Base-by-base conservation (phyloP, 2,113 vertebrate genomes). In the Lucifuga dentata region DNA sequence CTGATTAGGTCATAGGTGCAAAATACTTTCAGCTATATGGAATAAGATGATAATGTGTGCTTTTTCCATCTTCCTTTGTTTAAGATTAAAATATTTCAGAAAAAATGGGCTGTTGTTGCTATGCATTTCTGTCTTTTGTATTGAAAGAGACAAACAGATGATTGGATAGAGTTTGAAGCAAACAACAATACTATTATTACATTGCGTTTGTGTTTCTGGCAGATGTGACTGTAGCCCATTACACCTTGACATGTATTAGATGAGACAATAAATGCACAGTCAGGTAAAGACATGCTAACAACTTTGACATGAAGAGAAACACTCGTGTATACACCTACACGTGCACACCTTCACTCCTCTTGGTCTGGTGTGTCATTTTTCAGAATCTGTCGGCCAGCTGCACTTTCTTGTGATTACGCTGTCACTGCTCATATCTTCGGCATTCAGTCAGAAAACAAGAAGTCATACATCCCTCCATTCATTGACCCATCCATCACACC, bases 361-460 rank as follows among this genome's bases (percentile, higher is more conserved):
- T 23, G 23, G 62, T 66, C 26, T 19, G 58, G 45, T 49, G 58
- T 52, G 26, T 85, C 72, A 84, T 81, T 65, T 68, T 65, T 85
- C 81, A 80, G 56, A 59, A 41, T 55, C 69, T n/a, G 63, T 85
- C 70, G 81, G 76, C 72, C 73, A 80, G 67, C 71, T 58, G 52
- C 72, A 70, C 74, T 86, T 76, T 74, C 82, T 73, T 60, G 53
- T 88, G 82, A 91, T 89, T 89, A 88, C 66, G 33, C 85, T 81
- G 76, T 86, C 83, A 86, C 74, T 56, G 73, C 49, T 71, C 29
- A 53, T 84, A 81, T 83, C 76, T 67, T 85, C 70, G 50, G 65
- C 67, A 56, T 87, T 87, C 77, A 83, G 63, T 89, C 62, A 72
- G 63, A 61, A 80, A 74, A 76, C 53, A 44, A 69, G 78, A 86